Evolutionary conservation across 2,797 vertebrate species (phyloP).

Genomic region (Mormyrops attenuatus): DNA sequence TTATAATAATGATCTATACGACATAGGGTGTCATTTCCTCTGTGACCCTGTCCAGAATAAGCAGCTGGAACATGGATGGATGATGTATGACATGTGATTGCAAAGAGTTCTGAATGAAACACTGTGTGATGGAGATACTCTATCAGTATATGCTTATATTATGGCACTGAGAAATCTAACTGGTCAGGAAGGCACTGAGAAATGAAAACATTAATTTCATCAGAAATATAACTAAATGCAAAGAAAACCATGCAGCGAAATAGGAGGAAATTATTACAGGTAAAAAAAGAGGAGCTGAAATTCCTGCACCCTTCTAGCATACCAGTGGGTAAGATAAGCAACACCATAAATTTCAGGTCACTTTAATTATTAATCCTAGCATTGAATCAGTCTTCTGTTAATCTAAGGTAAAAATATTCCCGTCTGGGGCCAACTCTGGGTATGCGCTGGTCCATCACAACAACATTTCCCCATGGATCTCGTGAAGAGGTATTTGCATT

Average conservation of each 20-base stretch:
- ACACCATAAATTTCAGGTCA: neutral
- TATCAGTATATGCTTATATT: neutral
- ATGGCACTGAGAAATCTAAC: neutral
- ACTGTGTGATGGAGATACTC: neutral
- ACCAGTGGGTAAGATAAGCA: neutral
- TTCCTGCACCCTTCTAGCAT: neutral
- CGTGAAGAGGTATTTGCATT: neutral
- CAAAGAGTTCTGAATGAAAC: neutral
- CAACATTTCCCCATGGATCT: neutral
- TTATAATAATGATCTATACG: neutral
- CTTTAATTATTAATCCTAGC: constrained; percentile 1
- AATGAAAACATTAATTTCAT: neutral
- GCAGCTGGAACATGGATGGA: neutral
- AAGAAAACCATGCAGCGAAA: neutral
- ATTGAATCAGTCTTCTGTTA: neutral
- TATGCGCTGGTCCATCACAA: neutral
- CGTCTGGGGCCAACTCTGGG: neutral
- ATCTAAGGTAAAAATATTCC: neutral
- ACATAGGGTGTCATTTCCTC: neutral
- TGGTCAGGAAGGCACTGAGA: neutral
- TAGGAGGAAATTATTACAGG: neutral
- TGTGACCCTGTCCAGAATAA: neutral
- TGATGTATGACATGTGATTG: neutral
- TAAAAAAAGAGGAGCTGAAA: neutral
- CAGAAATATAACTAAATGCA: neutral